Evolutionary conservation across 2,888 invertebrate species (phyloP).

Genomic region (Pollenia angustigena): DNA sequence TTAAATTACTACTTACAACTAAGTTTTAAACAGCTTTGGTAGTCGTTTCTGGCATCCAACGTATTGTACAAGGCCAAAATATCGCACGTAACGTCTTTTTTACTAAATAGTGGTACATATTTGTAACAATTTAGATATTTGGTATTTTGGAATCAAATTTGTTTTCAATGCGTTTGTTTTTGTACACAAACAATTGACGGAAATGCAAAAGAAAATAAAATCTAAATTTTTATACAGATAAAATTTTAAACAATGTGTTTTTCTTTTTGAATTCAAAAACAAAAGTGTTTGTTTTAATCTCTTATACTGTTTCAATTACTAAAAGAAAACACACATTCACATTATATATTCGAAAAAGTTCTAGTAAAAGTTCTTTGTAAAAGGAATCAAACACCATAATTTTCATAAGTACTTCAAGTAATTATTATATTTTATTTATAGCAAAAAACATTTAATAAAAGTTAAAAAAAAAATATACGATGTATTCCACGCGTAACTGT

Average conservation of each 20-base stretch:
- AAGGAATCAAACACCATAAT: neutral
- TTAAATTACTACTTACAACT: conserved; percentile 80
- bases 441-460: neutral
- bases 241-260: conserved; percentile 46
- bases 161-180: conserved; percentile 43
- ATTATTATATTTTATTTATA: neutral
- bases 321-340: conserved; percentile 1
- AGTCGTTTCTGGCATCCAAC: conserved; percentile 85
- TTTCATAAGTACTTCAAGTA: too few species aligned
- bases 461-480: neutral
- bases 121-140: conserved; percentile 63
- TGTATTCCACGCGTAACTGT: conserved; percentile 4
- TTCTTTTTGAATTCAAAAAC: conserved; percentile 34
- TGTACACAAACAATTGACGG: conserved; percentile 53
- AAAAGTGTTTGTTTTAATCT: conserved; percentile 52
- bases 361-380: neutral
- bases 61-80: conserved; percentile 84
- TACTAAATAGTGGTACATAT: conserved; percentile 77
- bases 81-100: conserved; percentile 84
- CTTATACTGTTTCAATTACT: conserved; percentile 62
- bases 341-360: neutral
- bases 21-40: conserved; percentile 83
- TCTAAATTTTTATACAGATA: conserved; percentile 64
- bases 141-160: conserved; percentile 43
- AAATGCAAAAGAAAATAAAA: conserved; percentile 74